Evolutionary conservation across 2,797 vertebrate genomes (phyloP), one percentile per base, ranked within the genome.

Genomic region (Neomorphus geoffroyi): DNA sequence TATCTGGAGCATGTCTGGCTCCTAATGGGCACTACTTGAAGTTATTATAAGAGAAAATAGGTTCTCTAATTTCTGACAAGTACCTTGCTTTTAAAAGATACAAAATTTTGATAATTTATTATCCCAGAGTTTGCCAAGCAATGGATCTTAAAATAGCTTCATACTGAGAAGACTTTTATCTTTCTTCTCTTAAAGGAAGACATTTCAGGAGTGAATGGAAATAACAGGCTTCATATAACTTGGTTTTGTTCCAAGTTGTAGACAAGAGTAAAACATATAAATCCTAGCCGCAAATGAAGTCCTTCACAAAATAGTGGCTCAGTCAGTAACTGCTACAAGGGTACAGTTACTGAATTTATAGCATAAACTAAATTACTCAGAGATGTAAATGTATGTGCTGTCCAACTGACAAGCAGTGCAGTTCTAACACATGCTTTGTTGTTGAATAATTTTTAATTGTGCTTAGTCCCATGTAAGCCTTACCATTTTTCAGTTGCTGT

Each of bases 181-280:
- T 70, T 73, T 80, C 32, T 88, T 1, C 24, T 71, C 8, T 61
- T 61, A 54, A 11, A 81, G 21, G 9, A 89, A 77, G 37, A 50
- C 7, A 26, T 84, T 88, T 84, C 45, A 88, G 37, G 28, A 80
- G 4, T 67, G 28, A 32, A 51, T 23, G 41, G 53, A 80, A 86
- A 24, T 61, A 45, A 45, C 3, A 65, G 51, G 8, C n/a, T 79
- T 93, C 56, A 39, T n/a, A 22, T 45, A 62, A 54, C 35, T 61
- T 0, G 0, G 2, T 5, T 41, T 83, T 74, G 3, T 83, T 74
- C 33, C 18, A 48, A 18, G 7, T 57, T 81, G 51, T 57, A 86
- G 53, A 33, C 11, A 61, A 75, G 18, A 77, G 14, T 71, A 74
- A 83, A 71, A 53, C 15, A 43, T 57, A 91, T 57, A 91, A 80